A percentile compares a stretch with the other conserved stretches of the same genome.
Evolutionary conservation across 2,888 invertebrate species (phyloP).

Genomic region (Andrena minutula): DNA sequence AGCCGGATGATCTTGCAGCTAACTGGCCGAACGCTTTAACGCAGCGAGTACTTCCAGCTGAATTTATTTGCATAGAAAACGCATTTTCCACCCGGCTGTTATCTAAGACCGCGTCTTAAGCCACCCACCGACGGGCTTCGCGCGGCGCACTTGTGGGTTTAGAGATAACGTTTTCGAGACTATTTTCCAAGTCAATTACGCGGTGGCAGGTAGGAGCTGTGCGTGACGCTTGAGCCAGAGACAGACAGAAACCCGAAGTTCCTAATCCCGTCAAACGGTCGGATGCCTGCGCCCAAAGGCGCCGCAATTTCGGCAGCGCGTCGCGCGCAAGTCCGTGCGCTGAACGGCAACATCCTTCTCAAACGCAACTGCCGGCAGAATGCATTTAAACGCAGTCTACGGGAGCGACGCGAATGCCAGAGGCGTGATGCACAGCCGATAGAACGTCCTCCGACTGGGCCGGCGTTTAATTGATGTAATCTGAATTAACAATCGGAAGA

Average conservation of each 20-base stretch:
- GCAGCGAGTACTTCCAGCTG: background rate
- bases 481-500: constrained; percentile 39
- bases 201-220: background rate
- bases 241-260: background rate
- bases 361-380: background rate
- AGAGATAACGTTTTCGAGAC: background rate
- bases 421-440: background rate
- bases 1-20: background rate
- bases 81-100: background rate
- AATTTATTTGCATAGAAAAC: constrained; percentile 16
- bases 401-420: background rate
- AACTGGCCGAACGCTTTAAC: too few relatives aligned
- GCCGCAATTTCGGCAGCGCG: constrained; percentile 2
- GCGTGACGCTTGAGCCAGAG: background rate
- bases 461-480: constrained; percentile 33
- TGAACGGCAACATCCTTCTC: constrained; percentile 1
- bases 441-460: background rate
- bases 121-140: background rate
- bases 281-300: background rate
- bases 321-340: background rate
- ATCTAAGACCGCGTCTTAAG: background rate
- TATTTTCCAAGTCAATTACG: constrained; percentile 4
- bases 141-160: background rate
- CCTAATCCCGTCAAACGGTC: background rate
- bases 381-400: constrained; percentile 13